Percentiles rank a stretch among this genome's conserved stretches.
phyloP scores from a whole-genome alignment of 2,888 invertebrate species.

The Lamellibrachia columna region DNA sequence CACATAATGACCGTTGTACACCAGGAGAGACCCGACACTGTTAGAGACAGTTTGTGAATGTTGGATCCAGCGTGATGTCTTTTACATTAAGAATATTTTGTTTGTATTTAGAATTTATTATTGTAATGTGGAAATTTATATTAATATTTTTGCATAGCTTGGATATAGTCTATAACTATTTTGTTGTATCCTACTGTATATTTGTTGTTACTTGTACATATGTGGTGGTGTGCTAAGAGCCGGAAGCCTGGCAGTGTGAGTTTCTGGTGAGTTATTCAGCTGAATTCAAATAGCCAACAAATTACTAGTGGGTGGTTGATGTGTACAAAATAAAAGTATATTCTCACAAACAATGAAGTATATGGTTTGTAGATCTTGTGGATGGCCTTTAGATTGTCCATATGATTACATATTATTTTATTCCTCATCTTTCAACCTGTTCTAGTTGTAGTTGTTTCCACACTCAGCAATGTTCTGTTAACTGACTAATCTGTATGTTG shows the following conservation, averaged over 20 bases:
- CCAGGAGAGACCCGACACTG: not conserved
- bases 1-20: not conserved
- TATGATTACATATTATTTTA: not conserved
- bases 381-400: not conserved
- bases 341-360: not conserved
- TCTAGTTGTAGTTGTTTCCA: too few relatives aligned
- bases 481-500: too few relatives aligned
- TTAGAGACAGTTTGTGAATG: not conserved
- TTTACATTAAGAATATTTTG: not conserved
- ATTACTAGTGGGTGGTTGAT: conserved; percentile 1
- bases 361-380: not conserved
- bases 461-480: too few relatives aligned
- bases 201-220: not conserved
- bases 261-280: not conserved
- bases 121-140: not conserved
- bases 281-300: conserved; percentile 11
- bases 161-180: conserved; percentile 6
- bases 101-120: not conserved
- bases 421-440: not conserved
- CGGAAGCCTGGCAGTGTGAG: not conserved
- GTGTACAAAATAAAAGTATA: not conserved
- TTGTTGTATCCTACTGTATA: not conserved
- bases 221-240: not conserved
- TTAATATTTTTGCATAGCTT: conserved; percentile 16
- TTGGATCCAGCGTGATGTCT: not conserved